Evolutionary conservation across 2,888 invertebrate genomes (phyloP).

Genomic region (Chorisops tibialis): DNA sequence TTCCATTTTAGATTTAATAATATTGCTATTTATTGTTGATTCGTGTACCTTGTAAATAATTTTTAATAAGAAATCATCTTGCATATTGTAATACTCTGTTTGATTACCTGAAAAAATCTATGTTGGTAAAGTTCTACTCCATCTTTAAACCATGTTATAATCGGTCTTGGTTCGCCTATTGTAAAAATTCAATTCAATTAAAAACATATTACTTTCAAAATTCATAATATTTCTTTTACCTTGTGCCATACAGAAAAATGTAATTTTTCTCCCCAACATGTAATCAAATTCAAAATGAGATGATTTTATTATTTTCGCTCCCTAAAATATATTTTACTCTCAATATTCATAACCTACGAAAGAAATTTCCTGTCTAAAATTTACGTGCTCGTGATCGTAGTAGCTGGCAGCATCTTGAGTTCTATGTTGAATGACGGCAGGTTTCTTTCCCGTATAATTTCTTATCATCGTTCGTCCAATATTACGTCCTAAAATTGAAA

Average conservation of each 20-base stretch:
- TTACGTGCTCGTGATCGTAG: conserved; percentile 83
- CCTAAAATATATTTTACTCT: conserved; percentile 55
- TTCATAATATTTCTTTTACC: conserved; percentile 54
- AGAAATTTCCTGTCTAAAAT: conserved; percentile 41
- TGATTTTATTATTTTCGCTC: conserved; percentile 82
- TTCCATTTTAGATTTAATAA: conserved; percentile 87
- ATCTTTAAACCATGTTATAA: conserved; percentile 94
- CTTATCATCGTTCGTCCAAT: conserved; percentile 48
- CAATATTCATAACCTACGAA: not conserved
- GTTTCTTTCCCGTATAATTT: conserved; percentile 51
- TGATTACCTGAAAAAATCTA: conserved; percentile 73
- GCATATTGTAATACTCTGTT: not conserved
- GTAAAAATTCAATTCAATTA: not conserved
- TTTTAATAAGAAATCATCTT: not conserved
- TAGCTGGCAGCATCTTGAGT: conserved; percentile 87
- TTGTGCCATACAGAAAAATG: conserved; percentile 86
- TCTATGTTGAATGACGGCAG: conserved; percentile 62
- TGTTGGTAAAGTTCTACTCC: conserved; percentile 91
- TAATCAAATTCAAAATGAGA: conserved; percentile 93
- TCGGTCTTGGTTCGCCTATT: conserved; percentile 69
- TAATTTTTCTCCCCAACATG: conserved; percentile 88
- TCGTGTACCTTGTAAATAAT: conserved; percentile 72
- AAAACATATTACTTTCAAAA: not conserved
- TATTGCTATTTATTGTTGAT: conserved; percentile 75
- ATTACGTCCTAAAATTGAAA: conserved; percentile 42